Evolutionary conservation across 1,140 invertebrate species (phyloP), one percentile per base, ranked within the genome.

Genomic region (Oreohelix idahoensis): DNA sequence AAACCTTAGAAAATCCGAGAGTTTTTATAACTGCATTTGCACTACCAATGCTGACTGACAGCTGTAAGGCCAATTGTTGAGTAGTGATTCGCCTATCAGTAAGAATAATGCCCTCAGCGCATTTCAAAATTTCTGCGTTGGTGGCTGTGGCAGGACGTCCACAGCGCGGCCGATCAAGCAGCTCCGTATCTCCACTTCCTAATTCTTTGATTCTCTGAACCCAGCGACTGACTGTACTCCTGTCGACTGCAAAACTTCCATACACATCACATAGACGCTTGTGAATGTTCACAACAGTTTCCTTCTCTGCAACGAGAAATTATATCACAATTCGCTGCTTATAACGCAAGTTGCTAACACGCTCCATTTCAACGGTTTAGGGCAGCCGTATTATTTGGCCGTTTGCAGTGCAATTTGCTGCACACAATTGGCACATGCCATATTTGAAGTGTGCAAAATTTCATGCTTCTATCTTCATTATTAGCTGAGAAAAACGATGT

Each of bases 31-130:
- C 63, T 66, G 29, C 63, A 66, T 32, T 66, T 32, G 29, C 63
- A 66, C n/a, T 66, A 66, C 63, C 63, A 66, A 32, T 66, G 29
- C 63, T 66, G 63, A 66, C 63, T 66, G 63, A 66, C 63, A 66
- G 29, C 29, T 66, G n/a, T 66, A 66, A 66, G 63, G 63, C 63
- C 63, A 66, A 29, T 13, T 66, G 63, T 66, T 66, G n/a, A 66
- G 63, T 32, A 66, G 63, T 66, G 63, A 45, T 58, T 58, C 53
- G 53, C 53, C 53, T n/a, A 66, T 66, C 29, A 66, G 2, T 66
- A 66, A 66, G 29, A 66, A 66, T 66, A 66, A 32, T 66, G n/a
- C 29, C 29, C 29, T 66, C 63, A 66, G 63, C n/a, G 29, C 63
- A 66, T 66, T 66, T 66, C 29, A 66, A 32, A 4, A 29, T 66